These are phyloP conservation scores for Phymatocera aterrima DNA, from an alignment of 2,888 invertebrate species.

Conservation along the genomic window DNA sequence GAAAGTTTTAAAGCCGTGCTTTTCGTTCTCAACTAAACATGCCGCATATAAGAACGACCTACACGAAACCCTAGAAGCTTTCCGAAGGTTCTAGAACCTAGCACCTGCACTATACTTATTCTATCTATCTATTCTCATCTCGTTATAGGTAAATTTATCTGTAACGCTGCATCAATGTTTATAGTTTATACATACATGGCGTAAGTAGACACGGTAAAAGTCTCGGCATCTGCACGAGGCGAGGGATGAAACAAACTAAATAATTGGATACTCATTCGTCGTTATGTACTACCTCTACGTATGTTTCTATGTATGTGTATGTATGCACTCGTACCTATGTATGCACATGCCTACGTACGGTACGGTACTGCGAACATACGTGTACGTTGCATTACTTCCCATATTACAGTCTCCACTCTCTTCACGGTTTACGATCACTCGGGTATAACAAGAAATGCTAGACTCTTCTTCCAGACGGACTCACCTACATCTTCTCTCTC, in stretches of 20 bases:
- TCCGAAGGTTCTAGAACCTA: not conserved
- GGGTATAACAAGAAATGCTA: not conserved
- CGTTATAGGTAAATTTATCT: not conserved
- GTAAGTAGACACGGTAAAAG: constrained; percentile 1
- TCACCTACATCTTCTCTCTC: not conserved
- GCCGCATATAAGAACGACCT: not conserved
- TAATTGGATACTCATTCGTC: constrained; percentile 1
- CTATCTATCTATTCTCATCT: too few relatives aligned
- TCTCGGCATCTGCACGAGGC: not conserved
- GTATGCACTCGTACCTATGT: too few relatives aligned
- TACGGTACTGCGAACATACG: too few relatives aligned
- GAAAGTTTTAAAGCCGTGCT: not conserved
- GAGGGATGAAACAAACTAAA: constrained; percentile 1
- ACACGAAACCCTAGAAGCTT: not conserved
- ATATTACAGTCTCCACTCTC: not conserved
- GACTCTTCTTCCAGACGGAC: not conserved
- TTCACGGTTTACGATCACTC: not conserved
- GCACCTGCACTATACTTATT: not conserved
- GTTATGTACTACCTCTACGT: not conserved
- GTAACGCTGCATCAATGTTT: not conserved
- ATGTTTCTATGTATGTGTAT: not conserved
- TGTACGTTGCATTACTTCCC: too few relatives aligned
- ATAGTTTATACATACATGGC: not conserved
- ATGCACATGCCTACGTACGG: too few relatives aligned
- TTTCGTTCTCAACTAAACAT: not conserved